Evolutionary conservation across 2,797 vertebrate species (phyloP).

Genomic region (Austrolebias charrua): DNA sequence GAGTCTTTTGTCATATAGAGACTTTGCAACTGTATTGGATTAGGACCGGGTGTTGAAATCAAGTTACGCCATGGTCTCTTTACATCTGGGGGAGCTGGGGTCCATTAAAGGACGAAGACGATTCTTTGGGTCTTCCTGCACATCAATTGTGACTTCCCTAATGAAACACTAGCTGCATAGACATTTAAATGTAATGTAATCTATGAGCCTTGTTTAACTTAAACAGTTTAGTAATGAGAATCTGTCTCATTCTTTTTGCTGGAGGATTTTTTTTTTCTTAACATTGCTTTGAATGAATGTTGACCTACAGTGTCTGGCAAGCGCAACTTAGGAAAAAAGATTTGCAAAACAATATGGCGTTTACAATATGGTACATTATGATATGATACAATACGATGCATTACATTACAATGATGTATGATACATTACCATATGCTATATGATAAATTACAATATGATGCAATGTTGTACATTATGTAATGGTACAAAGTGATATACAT

Average conservation of each 20-base stretch:
- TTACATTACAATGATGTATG: too few relatives aligned
- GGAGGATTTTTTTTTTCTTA: slow-evolving; percentile 36
- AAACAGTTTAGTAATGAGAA: slow-evolving; percentile 62
- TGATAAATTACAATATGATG: too few relatives aligned
- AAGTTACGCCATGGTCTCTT: slow-evolving; percentile 80
- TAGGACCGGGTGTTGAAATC: slow-evolving; percentile 84
- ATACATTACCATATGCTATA: too few relatives aligned
- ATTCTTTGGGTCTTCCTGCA: slow-evolving; percentile 82
- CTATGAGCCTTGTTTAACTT: slow-evolving; percentile 63
- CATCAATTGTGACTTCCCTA: slow-evolving; percentile 84
- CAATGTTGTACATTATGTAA: too few relatives aligned
- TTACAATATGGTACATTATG: too few relatives aligned
- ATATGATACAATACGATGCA: too few relatives aligned
- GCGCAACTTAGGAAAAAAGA: slow-evolving; percentile 28
- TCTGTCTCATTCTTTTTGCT: slow-evolving; percentile 47
- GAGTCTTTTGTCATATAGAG: slow-evolving; percentile 81
- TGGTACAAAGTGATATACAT: too few relatives aligned
- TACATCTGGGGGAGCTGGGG: slow-evolving; percentile 82
- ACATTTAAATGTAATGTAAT: slow-evolving; percentile 70
- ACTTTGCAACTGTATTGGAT: slow-evolving; percentile 81
- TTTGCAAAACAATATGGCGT: neutral
- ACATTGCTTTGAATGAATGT: slow-evolving; percentile 37
- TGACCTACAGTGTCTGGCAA: slow-evolving; percentile 12
- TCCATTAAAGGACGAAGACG: slow-evolving; percentile 81
- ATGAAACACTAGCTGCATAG: slow-evolving; percentile 75